Base-by-base conservation (phyloP, 2,888 invertebrate species). In the Adela reaumurella region DNA sequence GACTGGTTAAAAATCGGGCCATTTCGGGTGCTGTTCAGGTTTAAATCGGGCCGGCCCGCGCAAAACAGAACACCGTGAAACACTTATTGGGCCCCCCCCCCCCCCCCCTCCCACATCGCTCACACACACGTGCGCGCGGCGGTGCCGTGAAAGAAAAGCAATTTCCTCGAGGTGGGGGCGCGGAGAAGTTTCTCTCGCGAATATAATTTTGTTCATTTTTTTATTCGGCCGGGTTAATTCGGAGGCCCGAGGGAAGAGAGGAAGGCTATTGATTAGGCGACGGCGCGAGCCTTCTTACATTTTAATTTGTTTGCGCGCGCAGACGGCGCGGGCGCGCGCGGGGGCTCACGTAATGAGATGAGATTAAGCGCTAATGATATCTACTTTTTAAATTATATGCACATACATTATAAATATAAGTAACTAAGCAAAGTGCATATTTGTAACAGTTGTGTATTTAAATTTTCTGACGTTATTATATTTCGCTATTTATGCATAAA, bases 121-220 rank as follows among this genome's bases (percentile, higher is more conserved):
- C 24, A 24, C 35, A 14, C 11, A 35, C 35, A 24, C 35, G 35
- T 14, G 35, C 35, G 35, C 35, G n/a, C 35, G n/a, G n/a, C 35
- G 35, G 73, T 74, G 72, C 74, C 68, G 74, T 77, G 78, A 78
- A 78, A 78, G 77, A 78, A 78, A 78, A 77, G 77, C 77, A 78
- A 78, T 77, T 77, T 77, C 76, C 76, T 73, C 64, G 64, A 70
- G 68, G 68, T 65, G 68, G 67, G 63, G 62, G 66, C 59, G 58
- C 60, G 54, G 60, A 67, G 72, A 68, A 71, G 68, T 73, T 35
- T 35, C 73, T 72, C 73, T 74, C 76, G 76, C 76, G 77, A 77
- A 78, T 78, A 78, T 78, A 77, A 78, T 78, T 78, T 77, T 77
- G 76, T 76, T 78, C 78, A 78, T 77, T 78, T 78, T 78, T 77